Evolutionary conservation across 2,797 vertebrate species (phyloP), one percentile per base, ranked within the genome.

Genomic region (Coreius guichenoti): DNA sequence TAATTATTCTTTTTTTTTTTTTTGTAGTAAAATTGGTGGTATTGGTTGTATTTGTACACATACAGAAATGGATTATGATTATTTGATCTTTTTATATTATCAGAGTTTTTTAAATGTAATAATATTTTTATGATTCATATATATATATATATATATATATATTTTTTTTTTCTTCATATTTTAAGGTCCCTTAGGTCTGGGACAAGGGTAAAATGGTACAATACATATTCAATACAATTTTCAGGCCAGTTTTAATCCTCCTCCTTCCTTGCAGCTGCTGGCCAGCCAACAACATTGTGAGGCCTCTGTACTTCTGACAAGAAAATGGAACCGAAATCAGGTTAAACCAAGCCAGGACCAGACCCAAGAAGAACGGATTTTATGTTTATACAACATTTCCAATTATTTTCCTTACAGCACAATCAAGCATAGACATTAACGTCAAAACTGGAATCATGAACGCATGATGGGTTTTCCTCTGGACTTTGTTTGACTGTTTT

Each of bases 281-380:
- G 98, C 90, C 98, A 99, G 89, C 98, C 98, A 87, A 99, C 98
- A 82, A 98, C 96, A 19, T 95, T 99, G 96, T 99, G 96, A 99
- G 81, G 31, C 92, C 87, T 82, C 91, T 90, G 74, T 63, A 45
- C 31, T 69, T 43, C 61, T 65, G 56, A 84, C 73, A 29, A 82
- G 56, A 47, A 83, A 85, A 69, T 19, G 63, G n/a, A 77, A 72
- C 54, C 19, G 36, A 70, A 39, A 84, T 39, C 73, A 86, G 72
- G 89, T 89, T 85, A 77, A 87, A 63, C 63, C 58, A 89, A 90
- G 56, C 79, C 84, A 68, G 69, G 79, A 81, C 79, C 80, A 29
- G 88, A 85, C 26, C 67, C 76, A 69, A 75, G 21, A 80, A 87
- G 69, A 87, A 88, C 39, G 79, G 61, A 86, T 54, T 81, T 36